Conservation (phyloP, 2,113 vertebrate species). For the Lepus timidus region DNA sequence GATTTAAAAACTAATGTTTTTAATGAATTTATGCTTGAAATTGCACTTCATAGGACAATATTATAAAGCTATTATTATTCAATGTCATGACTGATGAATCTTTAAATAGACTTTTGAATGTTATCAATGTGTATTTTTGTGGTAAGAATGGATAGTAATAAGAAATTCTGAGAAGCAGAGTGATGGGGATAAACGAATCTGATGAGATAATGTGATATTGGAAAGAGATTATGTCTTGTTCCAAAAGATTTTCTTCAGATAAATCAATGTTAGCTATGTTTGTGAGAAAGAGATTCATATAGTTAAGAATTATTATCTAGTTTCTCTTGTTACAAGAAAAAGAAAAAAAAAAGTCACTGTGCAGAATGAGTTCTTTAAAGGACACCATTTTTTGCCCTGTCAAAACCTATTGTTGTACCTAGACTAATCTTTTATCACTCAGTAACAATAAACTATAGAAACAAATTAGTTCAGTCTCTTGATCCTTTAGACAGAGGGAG, state of each 20-base stretch:
- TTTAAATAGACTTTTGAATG: constrained; percentile 71
- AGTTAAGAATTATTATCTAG: neutral
- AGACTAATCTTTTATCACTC: neutral
- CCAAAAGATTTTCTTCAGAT: neutral
- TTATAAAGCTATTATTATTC: constrained; percentile 69
- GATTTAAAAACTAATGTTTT: constrained; percentile 72
- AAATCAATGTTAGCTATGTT: neutral
- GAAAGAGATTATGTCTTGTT: constrained; percentile 26
- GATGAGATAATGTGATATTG: neutral
- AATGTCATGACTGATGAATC: constrained; percentile 65
- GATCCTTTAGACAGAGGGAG: neutral
- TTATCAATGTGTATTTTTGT: constrained; percentile 55
- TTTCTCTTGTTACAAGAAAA: neutral
- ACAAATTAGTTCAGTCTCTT: neutral
- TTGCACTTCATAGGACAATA: constrained; percentile 68
- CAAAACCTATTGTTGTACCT: neutral
- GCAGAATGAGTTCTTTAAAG: neutral
- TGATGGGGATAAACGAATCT: neutral
- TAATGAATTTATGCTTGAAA: constrained; percentile 76
- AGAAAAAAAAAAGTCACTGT: neutral
- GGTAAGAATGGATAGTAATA: neutral
- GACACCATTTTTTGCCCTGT: neutral
- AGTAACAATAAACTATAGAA: neutral
- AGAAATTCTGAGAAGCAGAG: neutral
- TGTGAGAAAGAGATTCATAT: neutral